Evolutionary conservation across 2,888 invertebrate genomes (phyloP), one percentile per base, ranked within the genome.

Genomic region (Erpobdella octoculata): DNA sequence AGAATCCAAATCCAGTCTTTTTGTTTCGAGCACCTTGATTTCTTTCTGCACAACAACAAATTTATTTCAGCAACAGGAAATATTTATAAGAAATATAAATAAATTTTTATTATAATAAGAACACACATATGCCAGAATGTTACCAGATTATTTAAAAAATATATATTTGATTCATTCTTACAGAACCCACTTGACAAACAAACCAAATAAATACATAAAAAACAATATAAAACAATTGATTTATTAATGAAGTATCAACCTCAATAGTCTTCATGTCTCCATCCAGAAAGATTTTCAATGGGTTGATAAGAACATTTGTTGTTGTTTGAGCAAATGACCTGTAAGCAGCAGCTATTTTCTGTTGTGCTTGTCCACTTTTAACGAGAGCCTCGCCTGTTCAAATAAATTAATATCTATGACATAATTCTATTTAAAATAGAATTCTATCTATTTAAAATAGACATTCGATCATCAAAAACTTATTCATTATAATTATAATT

Each of bases 221-320:
- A n/a, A n/a, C n/a, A 71, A 46, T 25, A 35, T 12, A 28, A 9
- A 65, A 68, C 18, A 9, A 18, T 66, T 9, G 4, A 68, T 21
- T 4, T 5, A 48, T 12, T 5, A 8, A 6, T 12, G n/a, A 9
- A 6, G n/a, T 25, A n/a, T 46, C 67, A 5, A 83, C 83, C 79
- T 80, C 78, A 9, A 92, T 90, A 5, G 91, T 91, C 83, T 91
- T 91, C 90, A 92, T 91, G 85, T 93, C 92, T 28, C 90, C 91
- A 67, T 93, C 92, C 59, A 93, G 85, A 83, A 92, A 93, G 80
- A 90, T 91, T 75, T 89, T 86, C 74, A 93, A 83, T 0, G 93
- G 93, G 78, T 90, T 89, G 59, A 92, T 88, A 80, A 90, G 92
- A 80, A 89, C 89, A 79, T 90, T 88, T 66, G 89, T 89, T 6